Base-by-base conservation (phyloP, 37 sponge, comb jelly and placozoan genomes). In the Amphimedon queenslandica region DNA sequence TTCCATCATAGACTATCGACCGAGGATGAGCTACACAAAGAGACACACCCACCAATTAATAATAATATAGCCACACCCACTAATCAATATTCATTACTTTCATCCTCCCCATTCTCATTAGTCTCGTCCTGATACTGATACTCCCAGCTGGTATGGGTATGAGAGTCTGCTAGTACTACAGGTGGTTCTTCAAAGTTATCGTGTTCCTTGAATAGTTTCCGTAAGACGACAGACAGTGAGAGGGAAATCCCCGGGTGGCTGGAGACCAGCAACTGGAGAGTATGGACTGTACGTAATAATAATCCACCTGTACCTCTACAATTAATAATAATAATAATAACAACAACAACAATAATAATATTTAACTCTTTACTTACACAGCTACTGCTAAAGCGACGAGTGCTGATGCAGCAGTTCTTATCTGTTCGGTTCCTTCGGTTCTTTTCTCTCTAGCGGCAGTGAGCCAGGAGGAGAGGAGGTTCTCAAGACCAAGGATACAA, bases 391-490 rank as follows among this genome's bases (percentile, higher is more conserved):
- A 69, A 24, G 91, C 87, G 28, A 90, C 87, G 30, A 84, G 86
- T 24, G 91, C 87, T 58, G 91, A 85, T 31, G 87, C 79, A 31
- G 87, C 83, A 60, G 81, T 73, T 40, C 85, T 71, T 18, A 84
- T 55, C 34, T 77, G 79, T 16, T 65, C 72, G 0, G 31, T 24
- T 40, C 13, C 36, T 40, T 31, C 35, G n/a, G n/a, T n/a, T n/a
- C n/a, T n/a, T n/a, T n/a, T n/a, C n/a, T n/a, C n/a, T 47, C 53
- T 47, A 11, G 60, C 90, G 0, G 69, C 55, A 29, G 58, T 60
- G 10, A 97, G 70, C 98, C 98, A 97, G 32, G 88, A 84, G 43
- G 73, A 77, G 42, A 97, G 86, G 38, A 93, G 78, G 66, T 58
- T 80, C 66, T 97, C 98, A 51, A 97, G 72, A 10, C 89, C 87